Conservation (phyloP, 1,140 invertebrate genomes). For the Eurosta solidaginis region DNA sequence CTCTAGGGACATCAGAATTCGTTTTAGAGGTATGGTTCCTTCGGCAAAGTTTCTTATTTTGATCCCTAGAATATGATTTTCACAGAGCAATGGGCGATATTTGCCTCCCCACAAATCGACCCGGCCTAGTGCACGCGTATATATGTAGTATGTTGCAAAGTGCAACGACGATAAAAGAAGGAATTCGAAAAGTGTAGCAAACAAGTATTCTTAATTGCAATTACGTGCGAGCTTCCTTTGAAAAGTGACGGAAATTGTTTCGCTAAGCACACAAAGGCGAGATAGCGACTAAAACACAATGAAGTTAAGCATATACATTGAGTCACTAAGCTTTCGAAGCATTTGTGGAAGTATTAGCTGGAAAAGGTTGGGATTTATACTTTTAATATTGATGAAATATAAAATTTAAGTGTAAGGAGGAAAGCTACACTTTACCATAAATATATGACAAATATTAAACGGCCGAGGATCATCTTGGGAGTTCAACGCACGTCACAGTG, state of each 20-base stretch:
- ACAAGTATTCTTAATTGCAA: conserved; percentile 27
- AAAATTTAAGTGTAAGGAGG: too few species aligned
- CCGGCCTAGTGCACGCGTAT: too few species aligned
- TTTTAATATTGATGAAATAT: background rate
- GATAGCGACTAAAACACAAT: background rate
- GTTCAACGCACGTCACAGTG: too few species aligned
- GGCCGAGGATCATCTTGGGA: too few species aligned
- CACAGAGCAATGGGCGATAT: too few species aligned
- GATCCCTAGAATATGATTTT: too few species aligned
- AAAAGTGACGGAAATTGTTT: conserved; percentile 18
- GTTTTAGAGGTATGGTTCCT: too few species aligned
- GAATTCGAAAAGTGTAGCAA: conserved; percentile 11
- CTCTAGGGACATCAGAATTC: too few species aligned
- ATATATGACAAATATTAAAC: too few species aligned
- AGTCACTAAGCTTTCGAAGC: background rate
- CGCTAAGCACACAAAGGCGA: conserved; percentile 10
- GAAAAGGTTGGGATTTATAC: background rate
- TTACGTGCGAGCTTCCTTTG: conserved; percentile 8
- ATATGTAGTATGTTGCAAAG: background rate
- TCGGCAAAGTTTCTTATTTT: too few species aligned
- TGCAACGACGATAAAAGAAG: background rate
- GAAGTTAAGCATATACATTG: background rate
- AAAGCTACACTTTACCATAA: too few species aligned
- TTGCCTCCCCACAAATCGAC: too few species aligned
- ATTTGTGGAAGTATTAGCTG: background rate